Evolutionary conservation across 2,113 vertebrate species (phyloP).

Genomic region (Hystrix brachyura): DNA sequence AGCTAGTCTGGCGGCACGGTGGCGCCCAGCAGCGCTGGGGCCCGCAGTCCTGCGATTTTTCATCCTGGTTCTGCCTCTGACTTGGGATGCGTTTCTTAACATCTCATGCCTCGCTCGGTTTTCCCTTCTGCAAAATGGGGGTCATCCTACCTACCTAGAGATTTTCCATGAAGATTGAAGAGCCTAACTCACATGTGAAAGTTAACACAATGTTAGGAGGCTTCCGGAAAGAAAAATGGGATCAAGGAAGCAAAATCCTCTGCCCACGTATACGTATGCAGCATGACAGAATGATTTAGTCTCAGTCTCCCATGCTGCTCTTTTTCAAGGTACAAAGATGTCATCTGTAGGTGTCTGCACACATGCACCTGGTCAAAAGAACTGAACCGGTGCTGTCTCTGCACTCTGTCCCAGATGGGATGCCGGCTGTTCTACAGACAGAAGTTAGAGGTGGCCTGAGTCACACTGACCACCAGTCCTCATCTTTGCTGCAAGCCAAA

Average conservation of each 20-base stretch:
- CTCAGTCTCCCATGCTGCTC: neutral
- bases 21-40: neutral
- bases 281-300: neutral
- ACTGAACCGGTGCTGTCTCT: neutral
- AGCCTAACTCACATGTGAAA: neutral
- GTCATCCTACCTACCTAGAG: neutral
- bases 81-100: neutral
- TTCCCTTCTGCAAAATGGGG: neutral
- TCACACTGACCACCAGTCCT: neutral
- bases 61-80: neutral
- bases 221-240: neutral
- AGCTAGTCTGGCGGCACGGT: neutral
- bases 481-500: neutral
- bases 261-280: fast-evolving
- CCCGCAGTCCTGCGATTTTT: neutral
- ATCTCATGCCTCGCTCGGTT: neutral
- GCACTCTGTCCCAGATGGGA: neutral
- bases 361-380: neutral
- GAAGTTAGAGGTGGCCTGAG: neutral
- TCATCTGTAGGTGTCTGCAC: neutral
- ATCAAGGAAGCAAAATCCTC: neutral
- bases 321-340: neutral
- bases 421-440: neutral
- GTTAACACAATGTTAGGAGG: neutral
- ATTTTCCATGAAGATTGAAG: neutral